Evolutionary conservation across 2,888 invertebrate genomes (phyloP), one percentile per base, ranked within the genome.

Genomic region (Megamerina dolium): DNA sequence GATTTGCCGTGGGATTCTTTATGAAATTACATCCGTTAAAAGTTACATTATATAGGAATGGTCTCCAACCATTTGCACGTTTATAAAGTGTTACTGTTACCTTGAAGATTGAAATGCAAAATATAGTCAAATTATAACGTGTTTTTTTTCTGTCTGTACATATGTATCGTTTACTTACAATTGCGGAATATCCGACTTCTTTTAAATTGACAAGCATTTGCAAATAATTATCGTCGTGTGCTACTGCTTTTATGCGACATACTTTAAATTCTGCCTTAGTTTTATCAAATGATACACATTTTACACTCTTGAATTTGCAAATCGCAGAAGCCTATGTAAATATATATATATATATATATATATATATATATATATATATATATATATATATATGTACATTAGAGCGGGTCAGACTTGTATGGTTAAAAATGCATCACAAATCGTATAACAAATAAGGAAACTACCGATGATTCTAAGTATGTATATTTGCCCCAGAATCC

Each of bases 51-150:
- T 43, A 46, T 2, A 47, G 17, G 21, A 47, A 47, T 4, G 41
- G 47, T 20, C 35, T 43, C 37, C 38, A 47, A 14, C 41, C 47
- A 31, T 38, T 47, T 5, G 47, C 43, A 39, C 47, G 48, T 41
- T 47, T 51, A 37, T 45, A 43, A 37, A 46, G 44, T 41, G 45
- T 48, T 41, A 43, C 9, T 2, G 40, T 19, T 5, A 40, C 19
- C 33, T 33, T n/a, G 10, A n/a, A n/a, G n/a, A n/a, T n/a, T n/a
- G n/a, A n/a, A n/a, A n/a, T n/a, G n/a, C n/a, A n/a, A n/a, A n/a
- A n/a, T n/a, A n/a, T n/a, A n/a, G n/a, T n/a, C n/a, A n/a, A n/a
- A n/a, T n/a, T n/a, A n/a, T n/a, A n/a, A n/a, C n/a, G n/a, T n/a
- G n/a, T n/a, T n/a, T n/a, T n/a, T n/a, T n/a, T n/a, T n/a, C n/a